These are phyloP conservation scores for Molossus alvarezi DNA, from an alignment of 2,797 vertebrate species.

Conservation along the genomic window DNA sequence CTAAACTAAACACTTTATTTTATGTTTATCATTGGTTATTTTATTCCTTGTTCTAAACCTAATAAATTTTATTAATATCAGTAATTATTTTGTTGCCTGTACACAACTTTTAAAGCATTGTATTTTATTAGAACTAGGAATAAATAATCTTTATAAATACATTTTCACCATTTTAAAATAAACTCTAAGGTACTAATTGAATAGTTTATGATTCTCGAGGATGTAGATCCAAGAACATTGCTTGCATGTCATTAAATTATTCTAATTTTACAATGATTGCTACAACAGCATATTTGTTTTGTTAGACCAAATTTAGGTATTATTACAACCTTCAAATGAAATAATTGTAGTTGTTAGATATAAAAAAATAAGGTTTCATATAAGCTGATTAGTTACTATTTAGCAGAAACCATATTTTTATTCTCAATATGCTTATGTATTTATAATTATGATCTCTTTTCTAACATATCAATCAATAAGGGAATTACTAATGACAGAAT, in stretches of 20 bases:
- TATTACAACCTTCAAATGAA: slow-evolving; percentile 11
- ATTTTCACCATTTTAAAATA: slow-evolving; percentile 45
- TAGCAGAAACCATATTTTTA: not conserved
- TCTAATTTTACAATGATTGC: not conserved
- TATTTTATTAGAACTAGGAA: not conserved
- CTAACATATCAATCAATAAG: slow-evolving; percentile 10
- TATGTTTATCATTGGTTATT: slow-evolving; percentile 10
- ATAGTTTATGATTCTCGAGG: slow-evolving; percentile 32
- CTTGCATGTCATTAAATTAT: slow-evolving; percentile 3
- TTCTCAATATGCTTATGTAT: slow-evolving; percentile 43
- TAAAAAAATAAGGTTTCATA: not conserved
- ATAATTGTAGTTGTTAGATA: slow-evolving; percentile 41
- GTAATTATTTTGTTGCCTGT: not conserved
- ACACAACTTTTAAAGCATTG: not conserved
- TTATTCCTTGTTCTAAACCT: not conserved
- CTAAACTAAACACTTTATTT: not conserved
- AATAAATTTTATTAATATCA: not conserved
- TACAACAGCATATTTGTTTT: not conserved
- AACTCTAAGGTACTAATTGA: not conserved
- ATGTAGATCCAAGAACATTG: not conserved
- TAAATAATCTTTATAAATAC: not conserved
- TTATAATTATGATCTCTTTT: slow-evolving; percentile 28
- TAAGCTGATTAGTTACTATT: slow-evolving; percentile 8
- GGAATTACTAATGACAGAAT: not conserved
- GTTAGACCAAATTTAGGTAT: not conserved